Evolutionary conservation across 2,113 vertebrate genomes (phyloP).

Genomic region (Myanophis thanlyinensis): DNA sequence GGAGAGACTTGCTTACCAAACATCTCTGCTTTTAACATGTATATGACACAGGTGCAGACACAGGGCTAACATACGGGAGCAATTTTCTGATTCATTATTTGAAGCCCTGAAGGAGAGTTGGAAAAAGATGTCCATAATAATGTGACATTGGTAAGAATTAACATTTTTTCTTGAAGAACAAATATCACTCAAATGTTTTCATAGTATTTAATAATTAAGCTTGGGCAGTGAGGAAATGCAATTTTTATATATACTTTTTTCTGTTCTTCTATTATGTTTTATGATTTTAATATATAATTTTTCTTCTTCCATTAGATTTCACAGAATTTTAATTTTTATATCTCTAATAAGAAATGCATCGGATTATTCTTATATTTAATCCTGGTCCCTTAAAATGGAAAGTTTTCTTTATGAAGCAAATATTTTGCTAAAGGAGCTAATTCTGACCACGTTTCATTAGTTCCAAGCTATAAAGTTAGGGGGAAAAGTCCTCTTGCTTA

Average conservation of each 20-base stretch:
- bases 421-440: not conserved
- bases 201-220: constrained; percentile 34
- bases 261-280: constrained; percentile 15
- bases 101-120: constrained; percentile 72
- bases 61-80: constrained; percentile 70
- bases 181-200: constrained; percentile 31
- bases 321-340: not conserved
- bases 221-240: constrained; percentile 46
- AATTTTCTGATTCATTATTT: constrained; percentile 79
- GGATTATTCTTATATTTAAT: not conserved
- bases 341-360: not conserved
- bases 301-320: constrained; percentile 12
- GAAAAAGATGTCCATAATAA: constrained; percentile 72
- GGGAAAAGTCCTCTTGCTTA: not conserved
- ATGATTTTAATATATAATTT: constrained; percentile 25
- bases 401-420: not conserved
- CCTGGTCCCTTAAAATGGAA: not conserved
- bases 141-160: constrained; percentile 69
- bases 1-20: constrained; percentile 56
- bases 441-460: not conserved
- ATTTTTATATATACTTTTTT: constrained; percentile 36
- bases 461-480: not conserved
- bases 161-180: constrained; percentile 55
- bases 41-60: constrained; percentile 77
- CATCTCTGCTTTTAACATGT: constrained; percentile 64